Evolutionary conservation across 1,140 invertebrate species (phyloP).

Genomic region (Trichogramma pretiosum): DNA sequence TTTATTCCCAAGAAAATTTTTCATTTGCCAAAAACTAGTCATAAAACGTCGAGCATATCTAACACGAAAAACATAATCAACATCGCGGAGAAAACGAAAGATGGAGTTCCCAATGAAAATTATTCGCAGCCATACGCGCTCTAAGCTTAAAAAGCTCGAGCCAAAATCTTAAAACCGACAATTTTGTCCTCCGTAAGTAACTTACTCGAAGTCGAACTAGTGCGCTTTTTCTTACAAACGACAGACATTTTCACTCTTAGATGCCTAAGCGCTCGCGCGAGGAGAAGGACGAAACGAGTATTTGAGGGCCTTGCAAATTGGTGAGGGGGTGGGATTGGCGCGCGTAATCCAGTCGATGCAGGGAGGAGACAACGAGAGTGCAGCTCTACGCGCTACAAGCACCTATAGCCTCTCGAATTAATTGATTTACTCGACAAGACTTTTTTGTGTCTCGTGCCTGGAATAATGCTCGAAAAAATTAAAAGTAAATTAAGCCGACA

Average conservation of each 20-base stretch:
- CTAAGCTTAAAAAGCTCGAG: conserved; percentile 11
- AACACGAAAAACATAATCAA: no score
- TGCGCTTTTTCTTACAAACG: conserved; percentile 16
- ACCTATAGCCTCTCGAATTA: no score
- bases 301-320: conserved; percentile 44
- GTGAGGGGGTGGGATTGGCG: conserved; percentile 41
- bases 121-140: neutral
- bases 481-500: no score
- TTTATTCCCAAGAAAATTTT: no score
- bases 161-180: conserved; percentile 12
- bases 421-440: no score
- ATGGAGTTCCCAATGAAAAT: conserved; percentile 12
- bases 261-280: conserved; percentile 8
- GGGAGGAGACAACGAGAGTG: conserved; percentile 25
- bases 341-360: conserved; percentile 41
- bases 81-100: no score
- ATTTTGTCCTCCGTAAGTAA: conserved; percentile 13
- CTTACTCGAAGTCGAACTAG: conserved; percentile 17
- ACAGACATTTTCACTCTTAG: conserved; percentile 13
- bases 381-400: no score
- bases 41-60: no score
- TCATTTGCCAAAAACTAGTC: no score
- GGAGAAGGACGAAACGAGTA: conserved; percentile 22
- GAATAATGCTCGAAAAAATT: no score
- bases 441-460: no score